Evolutionary conservation across 2,888 invertebrate species (phyloP).

Genomic region (Protula sp.): DNA sequence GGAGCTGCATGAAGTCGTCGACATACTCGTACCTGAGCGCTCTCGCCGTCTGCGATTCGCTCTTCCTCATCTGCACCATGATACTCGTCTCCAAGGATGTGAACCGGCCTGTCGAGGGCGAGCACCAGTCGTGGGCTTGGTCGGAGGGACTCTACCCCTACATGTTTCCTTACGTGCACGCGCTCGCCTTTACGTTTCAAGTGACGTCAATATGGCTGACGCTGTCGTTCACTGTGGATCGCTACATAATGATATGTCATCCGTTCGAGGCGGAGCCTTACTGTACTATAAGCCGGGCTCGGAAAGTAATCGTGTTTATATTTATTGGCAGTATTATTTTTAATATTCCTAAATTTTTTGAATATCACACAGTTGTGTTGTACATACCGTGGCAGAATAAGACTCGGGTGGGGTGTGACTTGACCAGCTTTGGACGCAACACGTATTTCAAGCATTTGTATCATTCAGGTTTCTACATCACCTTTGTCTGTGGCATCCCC

Average conservation of each 20-base stretch:
- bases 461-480: constrained; percentile 49
- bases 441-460: constrained; percentile 34
- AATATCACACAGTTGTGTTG: constrained; percentile 34
- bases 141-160: constrained; percentile 31
- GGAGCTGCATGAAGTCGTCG: constrained; percentile 42
- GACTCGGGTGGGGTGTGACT: constrained; percentile 11
- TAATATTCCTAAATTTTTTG: constrained; percentile 49
- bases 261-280: constrained; percentile 48
- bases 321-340: constrained; percentile 39
- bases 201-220: constrained; percentile 52
- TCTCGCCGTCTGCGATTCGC: constrained; percentile 46
- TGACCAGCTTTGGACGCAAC: constrained; percentile 38
- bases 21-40: constrained; percentile 51
- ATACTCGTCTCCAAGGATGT: constrained; percentile 42
- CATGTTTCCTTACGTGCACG: constrained; percentile 47
- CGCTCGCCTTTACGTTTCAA: constrained; percentile 47
- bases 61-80: constrained; percentile 44
- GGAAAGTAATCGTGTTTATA: constrained; percentile 37
- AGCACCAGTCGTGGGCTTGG: constrained; percentile 15
- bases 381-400: constrained; percentile 15
- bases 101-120: constrained; percentile 10
- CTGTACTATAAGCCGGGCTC: constrained; percentile 41
- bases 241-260: constrained; percentile 54
- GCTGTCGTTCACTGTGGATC: constrained; percentile 50
- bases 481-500: constrained; percentile 49